phyloP scores from a whole-genome alignment of 2,888 invertebrate genomes.

The Cryptocephalus primarius region DNA sequence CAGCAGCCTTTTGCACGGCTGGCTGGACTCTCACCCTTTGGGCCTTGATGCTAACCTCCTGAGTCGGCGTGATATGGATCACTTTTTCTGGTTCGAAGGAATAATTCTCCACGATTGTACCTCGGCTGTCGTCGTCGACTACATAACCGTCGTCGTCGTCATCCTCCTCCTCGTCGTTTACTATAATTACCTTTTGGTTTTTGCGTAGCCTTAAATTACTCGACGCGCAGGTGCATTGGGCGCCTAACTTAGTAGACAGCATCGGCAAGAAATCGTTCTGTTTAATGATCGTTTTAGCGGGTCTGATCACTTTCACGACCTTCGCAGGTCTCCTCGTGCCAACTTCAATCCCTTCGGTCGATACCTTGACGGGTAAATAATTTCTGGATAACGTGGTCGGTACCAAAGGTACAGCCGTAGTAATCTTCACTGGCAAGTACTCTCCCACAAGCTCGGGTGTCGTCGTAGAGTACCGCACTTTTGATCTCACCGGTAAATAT shows the following conservation, averaged over 20 bases:
- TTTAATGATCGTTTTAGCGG: slow-evolving; percentile 51
- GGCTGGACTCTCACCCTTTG: slow-evolving; percentile 18
- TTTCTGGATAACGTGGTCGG: slow-evolving; percentile 19
- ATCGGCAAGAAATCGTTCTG: slow-evolving; percentile 63
- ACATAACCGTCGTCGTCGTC: slow-evolving; percentile 16
- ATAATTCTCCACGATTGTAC: slow-evolving; percentile 21
- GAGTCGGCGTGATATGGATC: slow-evolving; percentile 23
- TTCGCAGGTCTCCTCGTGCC: slow-evolving; percentile 10
- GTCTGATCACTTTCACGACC: slow-evolving; percentile 26
- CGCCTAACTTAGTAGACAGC: slow-evolving; percentile 57
- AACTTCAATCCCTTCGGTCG: slow-evolving; percentile 11
- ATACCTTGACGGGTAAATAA: slow-evolving; percentile 21
- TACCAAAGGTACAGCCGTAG: slow-evolving; percentile 8
- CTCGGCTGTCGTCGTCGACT: slow-evolving; percentile 18
- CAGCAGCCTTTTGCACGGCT: slow-evolving; percentile 10
- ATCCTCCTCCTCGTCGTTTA: slow-evolving; percentile 20
- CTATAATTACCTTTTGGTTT: slow-evolving; percentile 21
- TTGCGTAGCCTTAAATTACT: slow-evolving; percentile 44
- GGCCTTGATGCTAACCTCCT: slow-evolving; percentile 16
- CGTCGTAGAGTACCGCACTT: not conserved
- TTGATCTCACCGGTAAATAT: slow-evolving; percentile 9
- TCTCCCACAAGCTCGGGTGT: not conserved
- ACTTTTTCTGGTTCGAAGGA: slow-evolving; percentile 23
- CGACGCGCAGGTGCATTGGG: slow-evolving; percentile 60
- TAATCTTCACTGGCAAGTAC: not conserved